Evolutionary conservation across 2,888 invertebrate species (phyloP).

Genomic region (Frankliniella fusca): DNA sequence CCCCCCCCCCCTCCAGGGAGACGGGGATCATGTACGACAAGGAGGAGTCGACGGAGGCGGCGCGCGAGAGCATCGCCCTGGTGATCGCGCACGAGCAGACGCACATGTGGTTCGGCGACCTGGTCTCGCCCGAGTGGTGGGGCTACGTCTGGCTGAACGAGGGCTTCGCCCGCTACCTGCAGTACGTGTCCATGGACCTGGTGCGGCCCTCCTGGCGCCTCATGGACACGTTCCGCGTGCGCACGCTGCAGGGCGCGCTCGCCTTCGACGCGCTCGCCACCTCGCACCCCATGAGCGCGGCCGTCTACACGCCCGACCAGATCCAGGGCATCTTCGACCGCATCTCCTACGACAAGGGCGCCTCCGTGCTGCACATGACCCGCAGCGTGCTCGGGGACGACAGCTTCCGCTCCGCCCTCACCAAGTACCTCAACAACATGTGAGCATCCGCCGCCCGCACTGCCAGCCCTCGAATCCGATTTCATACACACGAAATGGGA

Average conservation of each 20-base stretch:
- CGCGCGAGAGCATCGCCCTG: conserved; percentile 43
- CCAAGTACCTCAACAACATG: conserved; percentile 37
- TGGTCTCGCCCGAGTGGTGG: conserved; percentile 40
- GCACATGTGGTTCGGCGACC: conserved; percentile 48
- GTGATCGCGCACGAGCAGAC: conserved; percentile 51
- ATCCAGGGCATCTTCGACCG: conserved; percentile 33
- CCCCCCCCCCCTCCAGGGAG: neutral
- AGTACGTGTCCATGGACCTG: conserved; percentile 45
- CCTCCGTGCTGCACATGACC: conserved; percentile 54
- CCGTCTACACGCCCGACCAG: conserved; percentile 8
- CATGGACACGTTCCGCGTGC: conserved; percentile 55
- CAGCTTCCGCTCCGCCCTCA: conserved; percentile 47
- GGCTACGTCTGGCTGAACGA: conserved; percentile 42
- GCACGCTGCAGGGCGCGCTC: conserved; percentile 49
- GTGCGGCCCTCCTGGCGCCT: conserved; percentile 55
- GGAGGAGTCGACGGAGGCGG: conserved; percentile 34
- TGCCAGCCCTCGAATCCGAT: neutral
- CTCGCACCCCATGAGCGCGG: conserved; percentile 28
- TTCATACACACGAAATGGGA: neutral
- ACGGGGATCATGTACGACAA: conserved; percentile 7
- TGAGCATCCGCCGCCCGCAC: conserved; percentile 17
- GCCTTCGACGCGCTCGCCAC: conserved; percentile 28
- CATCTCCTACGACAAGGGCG: conserved; percentile 42
- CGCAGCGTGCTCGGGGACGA: conserved; percentile 49
- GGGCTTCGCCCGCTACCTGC: conserved; percentile 51